Evolutionary conservation across 2,888 invertebrate genomes (phyloP).

Genomic region (Pyrrhosoma nymphula): DNA sequence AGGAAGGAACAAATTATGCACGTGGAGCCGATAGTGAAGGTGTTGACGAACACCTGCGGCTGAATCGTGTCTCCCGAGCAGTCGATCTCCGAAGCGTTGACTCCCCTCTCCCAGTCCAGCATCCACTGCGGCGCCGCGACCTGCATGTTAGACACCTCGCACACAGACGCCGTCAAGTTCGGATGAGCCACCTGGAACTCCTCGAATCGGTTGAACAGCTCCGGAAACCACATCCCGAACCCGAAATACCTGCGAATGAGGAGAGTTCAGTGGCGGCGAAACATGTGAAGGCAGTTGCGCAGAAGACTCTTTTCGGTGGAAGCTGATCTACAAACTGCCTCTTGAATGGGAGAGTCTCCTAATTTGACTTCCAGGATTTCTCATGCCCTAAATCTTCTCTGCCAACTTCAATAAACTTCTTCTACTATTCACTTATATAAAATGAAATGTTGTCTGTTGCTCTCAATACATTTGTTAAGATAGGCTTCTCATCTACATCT

Average conservation of each 20-base stretch:
- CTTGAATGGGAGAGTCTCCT: too few relatives aligned
- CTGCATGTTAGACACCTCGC: constrained; percentile 88
- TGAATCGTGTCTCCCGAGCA: constrained; percentile 30
- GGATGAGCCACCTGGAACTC: constrained; percentile 85
- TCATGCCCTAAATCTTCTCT: too few relatives aligned
- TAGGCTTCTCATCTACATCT: too few relatives aligned
- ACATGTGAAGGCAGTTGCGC: too few relatives aligned
- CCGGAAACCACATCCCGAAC: constrained; percentile 90
- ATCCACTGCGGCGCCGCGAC: constrained; percentile 75
- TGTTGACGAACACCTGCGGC: constrained; percentile 84
- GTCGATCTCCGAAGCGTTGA: neutral
- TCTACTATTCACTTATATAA: too few relatives aligned
- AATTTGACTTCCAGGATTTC: too few relatives aligned
- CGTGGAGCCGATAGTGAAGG: constrained; percentile 88
- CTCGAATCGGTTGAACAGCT: constrained; percentile 91
- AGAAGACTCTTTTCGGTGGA: too few relatives aligned
- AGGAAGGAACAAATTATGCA: constrained; percentile 90
- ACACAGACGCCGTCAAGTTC: constrained; percentile 85
- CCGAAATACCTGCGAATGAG: neutral
- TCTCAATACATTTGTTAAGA: too few relatives aligned
- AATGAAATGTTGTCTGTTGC: too few relatives aligned
- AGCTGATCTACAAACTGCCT: too few relatives aligned
- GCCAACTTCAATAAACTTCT: too few relatives aligned
- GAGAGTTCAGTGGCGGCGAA: neutral
- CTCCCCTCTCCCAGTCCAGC: neutral